phyloP scores from a whole-genome alignment of 2,113 vertebrate species.

The Notothenia coriiceps region DNA sequence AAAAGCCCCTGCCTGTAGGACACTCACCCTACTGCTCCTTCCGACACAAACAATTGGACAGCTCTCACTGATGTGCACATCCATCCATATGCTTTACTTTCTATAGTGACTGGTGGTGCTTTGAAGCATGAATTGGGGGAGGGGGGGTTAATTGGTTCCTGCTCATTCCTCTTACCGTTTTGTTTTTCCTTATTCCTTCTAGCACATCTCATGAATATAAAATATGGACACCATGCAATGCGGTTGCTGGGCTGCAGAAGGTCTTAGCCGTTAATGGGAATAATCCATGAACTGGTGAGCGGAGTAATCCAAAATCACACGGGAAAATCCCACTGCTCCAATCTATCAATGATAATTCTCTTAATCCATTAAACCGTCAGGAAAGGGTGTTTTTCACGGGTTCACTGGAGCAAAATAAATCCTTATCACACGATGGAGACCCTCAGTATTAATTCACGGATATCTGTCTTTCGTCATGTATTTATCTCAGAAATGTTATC shows the following conservation, averaged over 20 bases:
- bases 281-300: constrained; percentile 47
- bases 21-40: neutral
- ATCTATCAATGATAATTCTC: too few relatives aligned
- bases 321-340: too few relatives aligned
- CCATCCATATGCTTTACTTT: constrained; percentile 24
- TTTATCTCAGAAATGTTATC: too few relatives aligned
- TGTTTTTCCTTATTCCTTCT: constrained; percentile 18
- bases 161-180: constrained; percentile 18
- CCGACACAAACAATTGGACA: constrained; percentile 18
- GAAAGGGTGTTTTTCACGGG: too few relatives aligned
- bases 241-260: constrained; percentile 49
- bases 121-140: constrained; percentile 40
- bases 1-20: too few relatives aligned
- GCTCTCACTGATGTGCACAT: constrained; percentile 42
- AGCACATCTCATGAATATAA: constrained; percentile 65
- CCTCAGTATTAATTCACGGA: too few relatives aligned
- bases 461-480: too few relatives aligned
- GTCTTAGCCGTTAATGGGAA: constrained; percentile 60
- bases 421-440: constrained; percentile 40
- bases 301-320: too few relatives aligned
- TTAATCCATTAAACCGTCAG: too few relatives aligned
- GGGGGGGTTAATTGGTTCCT: neutral
- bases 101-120: constrained; percentile 44
- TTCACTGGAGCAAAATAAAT: constrained; percentile 1
- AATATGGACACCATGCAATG: constrained; percentile 60